These are phyloP conservation scores for Knipowitschia caucasica DNA, from an alignment of 2,797 vertebrate genomes.

Conservation along the genomic window DNA sequence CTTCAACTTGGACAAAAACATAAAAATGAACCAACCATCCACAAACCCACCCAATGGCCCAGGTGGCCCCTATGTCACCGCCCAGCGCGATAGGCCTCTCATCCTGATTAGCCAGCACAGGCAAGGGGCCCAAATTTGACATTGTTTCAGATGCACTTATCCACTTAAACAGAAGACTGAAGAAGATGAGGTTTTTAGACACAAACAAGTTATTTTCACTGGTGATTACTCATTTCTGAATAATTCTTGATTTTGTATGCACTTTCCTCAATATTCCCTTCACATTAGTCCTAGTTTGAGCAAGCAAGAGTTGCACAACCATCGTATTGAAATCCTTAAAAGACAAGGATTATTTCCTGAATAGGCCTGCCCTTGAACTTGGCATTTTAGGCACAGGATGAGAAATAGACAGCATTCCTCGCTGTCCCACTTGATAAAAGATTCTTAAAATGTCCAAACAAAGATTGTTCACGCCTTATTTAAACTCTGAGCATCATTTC, in stretches of 20 bases:
- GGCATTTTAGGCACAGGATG: slow-evolving; percentile 37
- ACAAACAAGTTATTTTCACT: too few relatives aligned
- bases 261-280: neutral
- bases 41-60: slow-evolving; percentile 50
- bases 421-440: slow-evolving; percentile 4
- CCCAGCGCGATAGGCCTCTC: slow-evolving; percentile 47
- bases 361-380: slow-evolving; percentile 35
- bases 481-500: slow-evolving; percentile 18
- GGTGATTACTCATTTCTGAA: too few relatives aligned
- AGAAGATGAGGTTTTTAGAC: too few relatives aligned
- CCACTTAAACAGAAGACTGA: slow-evolving; percentile 30
- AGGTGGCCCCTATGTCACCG: slow-evolving; percentile 51
- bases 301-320: slow-evolving; percentile 21
- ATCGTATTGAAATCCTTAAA: slow-evolving; percentile 36
- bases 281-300: slow-evolving; percentile 13
- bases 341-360: slow-evolving; percentile 52
- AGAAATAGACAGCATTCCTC: slow-evolving; percentile 31
- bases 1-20: slow-evolving; percentile 67
- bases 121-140: slow-evolving; percentile 46
- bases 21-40: slow-evolving; percentile 50
- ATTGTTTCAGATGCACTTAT: slow-evolving; percentile 48
- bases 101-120: slow-evolving; percentile 52
- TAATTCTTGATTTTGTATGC: slow-evolving; percentile 15
- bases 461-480: slow-evolving; percentile 25
- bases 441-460: slow-evolving; percentile 8